These are phyloP conservation scores for Chrysolina haemoptera DNA, from an alignment of 2,888 invertebrate genomes.

Conservation along the genomic window DNA sequence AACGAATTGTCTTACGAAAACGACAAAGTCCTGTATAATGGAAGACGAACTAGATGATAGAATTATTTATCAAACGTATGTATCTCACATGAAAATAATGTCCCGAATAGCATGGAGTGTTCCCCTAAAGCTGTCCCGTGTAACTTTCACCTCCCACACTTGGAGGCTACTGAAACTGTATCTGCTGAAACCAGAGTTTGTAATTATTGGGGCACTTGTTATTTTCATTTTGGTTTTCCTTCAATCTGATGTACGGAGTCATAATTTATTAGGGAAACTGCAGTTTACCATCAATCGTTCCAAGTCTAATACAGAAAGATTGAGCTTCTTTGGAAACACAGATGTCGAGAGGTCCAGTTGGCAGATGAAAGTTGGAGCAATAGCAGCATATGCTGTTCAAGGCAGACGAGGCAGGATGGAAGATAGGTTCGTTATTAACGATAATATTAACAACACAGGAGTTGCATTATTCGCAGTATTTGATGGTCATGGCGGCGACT, in stretches of 20 bases:
- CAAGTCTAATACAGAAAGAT: conserved; percentile 73
- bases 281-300: conserved; percentile 77
- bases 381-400: conserved; percentile 92
- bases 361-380: conserved; percentile 82
- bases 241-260: conserved; percentile 89
- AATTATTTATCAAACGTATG: conserved; percentile 89
- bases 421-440: conserved; percentile 91
- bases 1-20: conserved; percentile 39
- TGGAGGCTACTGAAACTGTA: conserved; percentile 86
- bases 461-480: conserved; percentile 93
- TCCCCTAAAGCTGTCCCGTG: conserved; percentile 76
- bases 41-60: conserved; percentile 94
- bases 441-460: conserved; percentile 87
- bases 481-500: conserved; percentile 96
- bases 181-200: conserved; percentile 84
- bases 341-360: conserved; percentile 76
- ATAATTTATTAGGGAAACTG: conserved; percentile 76
- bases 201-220: conserved; percentile 80
- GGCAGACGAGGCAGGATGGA: conserved; percentile 94
- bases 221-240: conserved; percentile 84
- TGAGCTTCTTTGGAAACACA: conserved; percentile 73
- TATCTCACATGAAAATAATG: conserved; percentile 88
- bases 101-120: conserved; percentile 86
- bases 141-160: conserved; percentile 80
- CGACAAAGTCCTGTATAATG: conserved; percentile 71